A percentile compares a stretch with the other conserved stretches of the same genome.
Evolutionary conservation across 2,797 vertebrate genomes (phyloP).

Genomic region (Microhierax caerulescens): DNA sequence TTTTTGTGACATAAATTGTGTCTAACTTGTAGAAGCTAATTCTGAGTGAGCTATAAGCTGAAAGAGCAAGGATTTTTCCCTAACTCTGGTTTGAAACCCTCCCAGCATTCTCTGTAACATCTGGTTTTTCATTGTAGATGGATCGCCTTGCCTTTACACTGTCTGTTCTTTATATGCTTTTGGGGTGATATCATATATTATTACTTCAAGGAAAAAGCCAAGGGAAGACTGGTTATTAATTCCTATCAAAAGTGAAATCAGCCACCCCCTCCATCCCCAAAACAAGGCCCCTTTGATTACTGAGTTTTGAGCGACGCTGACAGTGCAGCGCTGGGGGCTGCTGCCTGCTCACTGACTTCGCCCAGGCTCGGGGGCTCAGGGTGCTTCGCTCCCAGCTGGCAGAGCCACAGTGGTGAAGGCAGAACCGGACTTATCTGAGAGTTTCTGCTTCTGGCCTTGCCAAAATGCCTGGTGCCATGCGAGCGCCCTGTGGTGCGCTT

Average conservation of each 20-base stretch:
- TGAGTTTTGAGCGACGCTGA: neutral
- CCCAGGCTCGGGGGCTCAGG: accelerated
- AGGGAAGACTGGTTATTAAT: neutral
- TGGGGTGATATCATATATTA: neutral
- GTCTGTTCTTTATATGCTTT: accelerated
- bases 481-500: accelerated
- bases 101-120: neutral
- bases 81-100: neutral
- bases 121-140: neutral
- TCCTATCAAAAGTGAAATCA: neutral
- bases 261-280: neutral
- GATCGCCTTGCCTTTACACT: accelerated
- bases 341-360: neutral
- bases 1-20: neutral
- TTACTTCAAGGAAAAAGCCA: neutral
- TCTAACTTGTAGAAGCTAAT: neutral
- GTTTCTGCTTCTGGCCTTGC: neutral
- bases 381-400: neutral
- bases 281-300: neutral
- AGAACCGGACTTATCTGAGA: neutral
- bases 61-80: no score
- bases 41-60: no score
- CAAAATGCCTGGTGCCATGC: neutral
- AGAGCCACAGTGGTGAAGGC: neutral
- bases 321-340: neutral